Evolutionary conservation across 2,113 vertebrate species (phyloP).

Genomic region (Upupa epops): DNA sequence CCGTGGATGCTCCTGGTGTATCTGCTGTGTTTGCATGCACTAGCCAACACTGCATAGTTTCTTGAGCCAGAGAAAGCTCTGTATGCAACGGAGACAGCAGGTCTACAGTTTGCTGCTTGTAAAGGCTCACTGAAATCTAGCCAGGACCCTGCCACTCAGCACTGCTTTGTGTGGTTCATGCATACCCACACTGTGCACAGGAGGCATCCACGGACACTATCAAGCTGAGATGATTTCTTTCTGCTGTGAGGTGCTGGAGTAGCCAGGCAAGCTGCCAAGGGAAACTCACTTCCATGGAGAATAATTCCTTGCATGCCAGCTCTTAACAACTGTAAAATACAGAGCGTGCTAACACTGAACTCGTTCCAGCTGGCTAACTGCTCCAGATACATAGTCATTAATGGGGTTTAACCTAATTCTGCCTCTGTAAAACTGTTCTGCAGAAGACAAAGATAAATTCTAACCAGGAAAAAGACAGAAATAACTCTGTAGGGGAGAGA

Average conservation of each 20-base stretch:
- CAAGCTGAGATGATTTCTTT: not conserved
- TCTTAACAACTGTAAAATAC: not conserved
- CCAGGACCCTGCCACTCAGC: not conserved
- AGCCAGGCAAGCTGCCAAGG: constrained; percentile 5
- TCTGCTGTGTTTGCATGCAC: not conserved
- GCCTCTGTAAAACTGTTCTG: not conserved
- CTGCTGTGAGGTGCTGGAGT: not conserved
- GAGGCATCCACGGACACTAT: not conserved
- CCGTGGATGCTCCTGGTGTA: not conserved
- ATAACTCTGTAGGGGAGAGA: not conserved
- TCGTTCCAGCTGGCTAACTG: not conserved
- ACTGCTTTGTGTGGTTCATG: not conserved
- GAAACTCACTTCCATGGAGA: not conserved
- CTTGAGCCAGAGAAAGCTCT: not conserved
- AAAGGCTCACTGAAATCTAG: not conserved
- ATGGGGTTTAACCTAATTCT: constrained; percentile 17
- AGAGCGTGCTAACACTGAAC: not conserved
- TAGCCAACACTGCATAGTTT: not conserved
- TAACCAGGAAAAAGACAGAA: constrained; percentile 1
- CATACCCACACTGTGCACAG: not conserved
- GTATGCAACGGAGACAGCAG: not conserved
- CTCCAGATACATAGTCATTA: not conserved
- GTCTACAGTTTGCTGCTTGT: not conserved
- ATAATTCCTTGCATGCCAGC: not conserved
- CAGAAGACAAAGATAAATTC: not conserved